Conservation (phyloP, 2,113 vertebrate genomes). For the Fukomys damarensis region DNA sequence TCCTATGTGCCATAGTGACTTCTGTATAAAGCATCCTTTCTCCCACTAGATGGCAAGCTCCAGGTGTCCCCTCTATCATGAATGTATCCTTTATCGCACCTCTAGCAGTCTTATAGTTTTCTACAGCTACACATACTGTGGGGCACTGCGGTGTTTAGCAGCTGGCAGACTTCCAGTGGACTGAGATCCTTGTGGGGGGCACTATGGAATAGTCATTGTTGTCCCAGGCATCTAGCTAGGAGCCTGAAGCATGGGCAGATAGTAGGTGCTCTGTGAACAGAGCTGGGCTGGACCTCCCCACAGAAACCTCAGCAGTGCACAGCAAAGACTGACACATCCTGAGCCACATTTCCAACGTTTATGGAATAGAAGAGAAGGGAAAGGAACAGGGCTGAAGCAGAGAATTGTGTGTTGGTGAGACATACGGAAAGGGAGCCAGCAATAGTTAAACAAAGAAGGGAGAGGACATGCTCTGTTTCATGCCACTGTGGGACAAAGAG, state of each 20-base stretch:
- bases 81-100: neutral
- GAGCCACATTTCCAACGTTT: neutral
- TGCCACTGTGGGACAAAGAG: neutral
- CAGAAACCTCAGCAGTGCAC: neutral
- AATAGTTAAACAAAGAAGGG: neutral
- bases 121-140: neutral
- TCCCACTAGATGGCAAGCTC: neutral
- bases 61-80: neutral
- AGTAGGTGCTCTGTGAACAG: neutral
- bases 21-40: neutral
- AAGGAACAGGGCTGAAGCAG: neutral
- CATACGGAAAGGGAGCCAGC: neutral
- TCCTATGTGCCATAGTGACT: neutral
- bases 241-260: neutral
- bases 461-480: neutral
- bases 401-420: neutral
- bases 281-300: neutral
- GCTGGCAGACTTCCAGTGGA: accelerated
- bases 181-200: neutral
- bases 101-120: neutral
- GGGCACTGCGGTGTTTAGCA: accelerated
- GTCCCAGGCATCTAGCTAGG: neutral
- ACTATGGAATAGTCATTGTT: neutral
- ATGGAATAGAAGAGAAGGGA: neutral
- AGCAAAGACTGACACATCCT: neutral